Conservation (phyloP, 2,888 invertebrate species). For the Oxyscelio sp. region DNA sequence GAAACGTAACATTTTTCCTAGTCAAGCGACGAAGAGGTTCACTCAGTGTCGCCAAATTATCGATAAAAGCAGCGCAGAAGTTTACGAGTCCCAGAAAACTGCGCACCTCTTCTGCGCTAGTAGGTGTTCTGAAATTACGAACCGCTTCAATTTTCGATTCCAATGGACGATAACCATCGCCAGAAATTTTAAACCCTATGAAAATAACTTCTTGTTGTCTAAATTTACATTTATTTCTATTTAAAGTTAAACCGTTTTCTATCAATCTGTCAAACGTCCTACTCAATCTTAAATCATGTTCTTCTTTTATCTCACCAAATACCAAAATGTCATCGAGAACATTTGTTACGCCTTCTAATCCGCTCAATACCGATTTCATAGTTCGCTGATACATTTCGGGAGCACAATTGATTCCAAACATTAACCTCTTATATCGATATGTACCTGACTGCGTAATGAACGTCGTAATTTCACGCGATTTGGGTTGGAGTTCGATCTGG, state of each 20-base stretch:
- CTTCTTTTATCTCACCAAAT: neutral
- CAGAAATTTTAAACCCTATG: conserved; percentile 75
- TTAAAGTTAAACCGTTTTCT: conserved; percentile 62
- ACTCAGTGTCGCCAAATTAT: conserved; percentile 75
- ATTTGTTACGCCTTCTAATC: conserved; percentile 15
- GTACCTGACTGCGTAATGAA: neutral
- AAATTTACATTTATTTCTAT: conserved; percentile 66
- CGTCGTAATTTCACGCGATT: conserved; percentile 81
- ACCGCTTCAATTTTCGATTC: conserved; percentile 47
- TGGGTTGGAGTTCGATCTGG: conserved; percentile 82
- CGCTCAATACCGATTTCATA: conserved; percentile 14
- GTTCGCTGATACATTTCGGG: conserved; percentile 41
- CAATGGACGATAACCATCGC: conserved; percentile 43
- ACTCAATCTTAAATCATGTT: conserved; percentile 20
- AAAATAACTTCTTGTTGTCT: conserved; percentile 60
- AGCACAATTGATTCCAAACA: conserved; percentile 43
- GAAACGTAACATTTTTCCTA: conserved; percentile 14
- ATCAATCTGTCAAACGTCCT: conserved; percentile 12
- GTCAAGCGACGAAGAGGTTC: conserved; percentile 72
- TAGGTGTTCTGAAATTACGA: conserved; percentile 29
- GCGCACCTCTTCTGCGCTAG: conserved; percentile 45
- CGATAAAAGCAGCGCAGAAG: conserved; percentile 79
- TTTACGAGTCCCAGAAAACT: conserved; percentile 66
- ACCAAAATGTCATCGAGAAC: conserved; percentile 35
- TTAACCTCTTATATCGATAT: conserved; percentile 31